Base-by-base conservation (phyloP, 2,888 invertebrate species). In the Watsonalla binaria region DNA sequence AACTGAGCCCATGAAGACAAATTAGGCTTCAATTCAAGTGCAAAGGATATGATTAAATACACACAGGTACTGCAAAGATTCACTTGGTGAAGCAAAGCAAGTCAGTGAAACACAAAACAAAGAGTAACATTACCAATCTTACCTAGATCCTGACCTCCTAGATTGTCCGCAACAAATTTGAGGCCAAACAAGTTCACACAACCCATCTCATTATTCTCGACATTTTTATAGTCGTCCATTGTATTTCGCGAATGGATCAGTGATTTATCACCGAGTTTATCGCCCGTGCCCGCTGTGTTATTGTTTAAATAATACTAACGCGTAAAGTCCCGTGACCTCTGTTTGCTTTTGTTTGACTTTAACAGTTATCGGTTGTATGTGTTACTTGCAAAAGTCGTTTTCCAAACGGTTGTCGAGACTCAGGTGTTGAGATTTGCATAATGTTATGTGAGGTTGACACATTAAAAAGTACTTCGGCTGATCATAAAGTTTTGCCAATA, bases 271-370 rank as follows among this genome's bases (percentile, higher is more conserved):
- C 62, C 47, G 34, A 51, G 46, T 62, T 60, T 60, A 65, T 61
- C 58, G 53, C 57, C 54, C 57, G 55, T 58, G 47, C 46, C 50
- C 61, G 46, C 45, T 50, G 53, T 24, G 58, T 54, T 66, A 58
- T 60, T 56, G 61, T 69, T 65, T 62, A 61, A 63, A 68, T 73
- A 69, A 66, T 61, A 55, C 57, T 51, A 50, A 55, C 56, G 61
- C 50, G 60, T 72, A 73, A 72, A 69, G 53, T 59, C 60, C 55
- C 51, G 42, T 54, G 47, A 51, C 37, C 49, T 49, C 37, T 49
- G 37, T 49, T 49, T 49, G 37, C 39, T 42, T 42, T 42, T 42
- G 39, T 37, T 37, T 15, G 48, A 14, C 9, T 8, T 15, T 37
- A 37, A 37, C 37, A 48, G 49, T 49, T 49, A 49, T 14, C 49